A percentile compares a stretch with the other conserved stretches of the same genome.
Conservation (phyloP, 2,888 invertebrate species). For the Tineola bisselliella region DNA sequence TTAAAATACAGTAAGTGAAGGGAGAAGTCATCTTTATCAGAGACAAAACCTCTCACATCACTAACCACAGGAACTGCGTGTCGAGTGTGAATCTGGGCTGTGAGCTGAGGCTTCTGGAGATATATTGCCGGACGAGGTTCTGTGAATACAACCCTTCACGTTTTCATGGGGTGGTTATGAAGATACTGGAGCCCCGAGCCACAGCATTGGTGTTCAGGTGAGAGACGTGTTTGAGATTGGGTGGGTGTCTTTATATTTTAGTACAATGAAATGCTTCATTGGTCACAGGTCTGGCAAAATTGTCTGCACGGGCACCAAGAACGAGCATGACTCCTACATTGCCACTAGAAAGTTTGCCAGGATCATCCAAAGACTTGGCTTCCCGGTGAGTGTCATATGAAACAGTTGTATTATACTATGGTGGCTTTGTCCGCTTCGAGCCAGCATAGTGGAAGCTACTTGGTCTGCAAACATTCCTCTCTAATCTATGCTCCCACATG, state of each 20-base stretch:
- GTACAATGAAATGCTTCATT: not conserved
- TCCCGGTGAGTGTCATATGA: constrained; percentile 69
- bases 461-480: no score
- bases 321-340: constrained; percentile 79
- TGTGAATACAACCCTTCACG: constrained; percentile 85
- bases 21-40: no score
- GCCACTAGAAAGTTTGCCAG: constrained; percentile 84
- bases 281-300: constrained; percentile 76
- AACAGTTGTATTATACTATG: no score
- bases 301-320: constrained; percentile 82
- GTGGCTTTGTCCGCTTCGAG: no score
- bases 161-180: constrained; percentile 86
- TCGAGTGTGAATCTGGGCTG: constrained; percentile 81
- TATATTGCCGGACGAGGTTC: constrained; percentile 82
- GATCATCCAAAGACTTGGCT: constrained; percentile 84
- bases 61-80: constrained; percentile 75
- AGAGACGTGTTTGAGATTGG: not conserved
- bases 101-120: constrained; percentile 75
- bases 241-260: not conserved
- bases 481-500: not conserved
- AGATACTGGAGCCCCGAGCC: constrained; percentile 80
- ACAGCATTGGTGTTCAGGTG: constrained; percentile 74
- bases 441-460: no score
- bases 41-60: not conserved
- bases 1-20: constrained; percentile 68